Evolutionary conservation across 2,797 vertebrate species (phyloP).

Genomic region (Botia almorhae): DNA sequence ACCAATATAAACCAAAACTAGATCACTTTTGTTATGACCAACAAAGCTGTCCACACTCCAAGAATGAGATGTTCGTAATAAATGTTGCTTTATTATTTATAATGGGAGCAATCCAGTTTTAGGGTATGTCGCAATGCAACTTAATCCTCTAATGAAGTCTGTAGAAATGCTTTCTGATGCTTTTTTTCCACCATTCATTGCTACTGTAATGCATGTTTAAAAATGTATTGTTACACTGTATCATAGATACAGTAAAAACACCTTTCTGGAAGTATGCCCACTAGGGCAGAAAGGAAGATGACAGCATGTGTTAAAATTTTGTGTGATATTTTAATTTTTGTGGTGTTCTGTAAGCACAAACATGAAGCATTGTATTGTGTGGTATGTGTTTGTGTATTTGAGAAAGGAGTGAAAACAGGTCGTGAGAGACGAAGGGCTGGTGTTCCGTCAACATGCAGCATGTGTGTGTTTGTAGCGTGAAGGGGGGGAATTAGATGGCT

Average conservation of each 20-base stretch:
- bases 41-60: background rate
- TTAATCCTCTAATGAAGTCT: too few relatives aligned
- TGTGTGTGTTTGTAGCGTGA: conserved; percentile 48
- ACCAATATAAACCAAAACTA: conserved; percentile 10
- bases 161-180: too few relatives aligned
- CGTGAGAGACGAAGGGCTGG: conserved; percentile 21
- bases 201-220: too few relatives aligned
- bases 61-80: background rate
- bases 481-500: conserved; percentile 61
- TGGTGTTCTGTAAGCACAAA: background rate
- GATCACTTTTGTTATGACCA: background rate
- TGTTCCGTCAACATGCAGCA: conserved; percentile 41
- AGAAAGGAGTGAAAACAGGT: conserved; percentile 30
- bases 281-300: background rate
- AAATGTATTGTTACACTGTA: background rate
- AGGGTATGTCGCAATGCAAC: too few relatives aligned
- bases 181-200: too few relatives aligned
- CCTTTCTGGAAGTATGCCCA: background rate
- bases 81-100: background rate
- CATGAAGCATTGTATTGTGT: conserved; percentile 9
- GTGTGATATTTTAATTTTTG: background rate
- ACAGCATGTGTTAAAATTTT: conserved; percentile 8
- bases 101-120: conserved; percentile 1
- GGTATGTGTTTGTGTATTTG: conserved; percentile 22
- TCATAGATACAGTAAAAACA: background rate